Evolutionary conservation across 2,888 invertebrate species (phyloP), one percentile per base, ranked within the genome.

Genomic region (Aelia acuminata): DNA sequence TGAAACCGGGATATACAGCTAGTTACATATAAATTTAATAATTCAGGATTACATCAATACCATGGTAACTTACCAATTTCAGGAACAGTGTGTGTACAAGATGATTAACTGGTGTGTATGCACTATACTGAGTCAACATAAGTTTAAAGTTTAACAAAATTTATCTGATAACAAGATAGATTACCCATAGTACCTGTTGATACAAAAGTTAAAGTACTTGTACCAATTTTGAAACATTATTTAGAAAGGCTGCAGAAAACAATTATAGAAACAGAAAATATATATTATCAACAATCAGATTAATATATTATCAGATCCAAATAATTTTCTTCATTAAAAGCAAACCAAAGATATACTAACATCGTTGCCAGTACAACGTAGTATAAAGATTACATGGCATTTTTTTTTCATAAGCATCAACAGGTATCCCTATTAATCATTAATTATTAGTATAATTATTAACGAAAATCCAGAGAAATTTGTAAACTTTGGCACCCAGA

Each of bases 401-500:
- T 5, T 70, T 31, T 18, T 35, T 70, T 70, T 31, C 0, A 35
- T 35, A 22, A 35, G 3, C 5, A 0, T 18, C 18, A 22, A 8
- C 15, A 70, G 7, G 18, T 18, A 70, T 20, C 35, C 15, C 20
- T 70, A 35, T 70, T 26, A 20, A 70, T 35, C 35, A 35, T 35
- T 35, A 70, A 70, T 35, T 35, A 7, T 1, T 15, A 1, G 31
- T 20, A 70, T 18, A 70, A 70, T 31, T 49, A 85, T 4, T 85
- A 22, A 35, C 22, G 50, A 53, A 22, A 50, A n/a, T 31, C 31
- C 18, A 88, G 50, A 50, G 84, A 88, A 88, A 84, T 84, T 88
- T 88, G 43, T 84, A 88, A 88, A 88, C 88, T 88, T 88, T 88
- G 88, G 88, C 88, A 88, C 88, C 50, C 31, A n/a, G 50, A 43